These are phyloP conservation scores for Xanthostigma xanthostigma DNA, from an alignment of 2,888 invertebrate genomes.

Conservation along the genomic window DNA sequence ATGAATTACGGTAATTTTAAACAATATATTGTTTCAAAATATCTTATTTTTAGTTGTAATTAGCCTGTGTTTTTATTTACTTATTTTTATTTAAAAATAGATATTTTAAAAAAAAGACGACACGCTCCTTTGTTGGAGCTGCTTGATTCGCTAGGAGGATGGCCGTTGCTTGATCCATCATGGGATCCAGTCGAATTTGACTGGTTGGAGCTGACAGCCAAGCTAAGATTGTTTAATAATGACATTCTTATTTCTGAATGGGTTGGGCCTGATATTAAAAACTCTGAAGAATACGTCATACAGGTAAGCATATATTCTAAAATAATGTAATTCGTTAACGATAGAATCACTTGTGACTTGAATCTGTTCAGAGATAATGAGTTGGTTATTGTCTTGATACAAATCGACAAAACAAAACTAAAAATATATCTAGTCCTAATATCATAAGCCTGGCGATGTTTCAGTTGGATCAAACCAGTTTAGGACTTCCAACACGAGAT, in stretches of 20 bases:
- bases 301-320: constrained; percentile 31
- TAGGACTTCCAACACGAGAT: constrained; percentile 61
- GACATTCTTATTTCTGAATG: constrained; percentile 73
- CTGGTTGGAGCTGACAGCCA: constrained; percentile 59
- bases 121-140: constrained; percentile 54
- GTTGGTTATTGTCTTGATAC: background rate
- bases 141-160: constrained; percentile 64
- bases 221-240: constrained; percentile 65
- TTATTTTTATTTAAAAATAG: constrained; percentile 15
- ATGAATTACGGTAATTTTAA: constrained; percentile 48
- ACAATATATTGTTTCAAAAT: background rate
- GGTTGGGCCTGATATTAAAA: constrained; percentile 88
- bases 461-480: constrained; percentile 76
- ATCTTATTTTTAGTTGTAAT: no score
- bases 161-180: constrained; percentile 58
- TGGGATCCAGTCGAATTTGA: constrained; percentile 56
- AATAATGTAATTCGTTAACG: constrained; percentile 3
- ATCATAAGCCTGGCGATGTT: constrained; percentile 11
- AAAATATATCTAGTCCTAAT: background rate
- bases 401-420: background rate
- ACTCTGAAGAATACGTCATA: constrained; percentile 79
- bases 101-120: constrained; percentile 51
- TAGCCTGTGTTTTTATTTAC: no score
- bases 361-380: no score
- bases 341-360: background rate